A percentile compares a stretch with the other conserved stretches of the same genome.
These are phyloP conservation scores for Heterohyrax brucei DNA, from an alignment of 2,797 vertebrate species.

Conservation along the genomic window DNA sequence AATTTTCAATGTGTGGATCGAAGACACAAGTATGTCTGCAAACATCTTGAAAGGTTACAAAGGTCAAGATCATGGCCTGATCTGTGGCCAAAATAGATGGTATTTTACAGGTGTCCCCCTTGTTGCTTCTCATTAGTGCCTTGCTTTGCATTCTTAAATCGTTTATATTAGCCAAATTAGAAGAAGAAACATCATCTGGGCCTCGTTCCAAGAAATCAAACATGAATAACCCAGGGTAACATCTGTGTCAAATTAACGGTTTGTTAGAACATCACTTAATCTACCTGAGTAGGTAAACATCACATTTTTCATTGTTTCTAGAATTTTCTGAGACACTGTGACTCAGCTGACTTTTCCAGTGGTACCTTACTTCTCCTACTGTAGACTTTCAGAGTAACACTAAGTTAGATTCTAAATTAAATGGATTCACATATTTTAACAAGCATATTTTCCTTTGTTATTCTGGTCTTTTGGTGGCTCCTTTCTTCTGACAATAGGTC, in stretches of 20 bases:
- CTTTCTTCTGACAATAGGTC: slow-evolving; percentile 65
- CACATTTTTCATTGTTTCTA: slow-evolving; percentile 64
- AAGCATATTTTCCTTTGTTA: slow-evolving; percentile 57
- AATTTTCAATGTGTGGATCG: slow-evolving; percentile 69
- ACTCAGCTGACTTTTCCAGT: not conserved
- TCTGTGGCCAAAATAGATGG: slow-evolving; percentile 19
- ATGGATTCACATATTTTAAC: slow-evolving; percentile 69
- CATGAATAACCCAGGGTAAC: slow-evolving; percentile 74
- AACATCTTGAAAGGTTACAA: slow-evolving; percentile 63
- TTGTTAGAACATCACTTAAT: slow-evolving; percentile 71
- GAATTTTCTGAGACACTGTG: slow-evolving; percentile 40
- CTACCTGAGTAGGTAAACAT: slow-evolving; percentile 46
- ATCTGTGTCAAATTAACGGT: slow-evolving; percentile 61
- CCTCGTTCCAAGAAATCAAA: slow-evolving; percentile 77
- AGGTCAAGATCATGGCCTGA: slow-evolving; percentile 67
- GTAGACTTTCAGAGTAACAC: slow-evolving; percentile 65
- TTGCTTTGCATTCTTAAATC: slow-evolving; percentile 58
- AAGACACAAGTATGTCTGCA: slow-evolving; percentile 73
- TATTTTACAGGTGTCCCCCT: slow-evolving; percentile 39
- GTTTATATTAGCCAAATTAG: slow-evolving; percentile 74
- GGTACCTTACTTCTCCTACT: slow-evolving; percentile 52
- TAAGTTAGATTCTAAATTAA: slow-evolving; percentile 58
- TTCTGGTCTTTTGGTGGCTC: slow-evolving; percentile 51
- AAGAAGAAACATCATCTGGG: slow-evolving; percentile 80
- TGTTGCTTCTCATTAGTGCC: not conserved